phyloP scores from a whole-genome alignment of 2,113 vertebrate genomes.

The Nannospalax galili region DNA sequence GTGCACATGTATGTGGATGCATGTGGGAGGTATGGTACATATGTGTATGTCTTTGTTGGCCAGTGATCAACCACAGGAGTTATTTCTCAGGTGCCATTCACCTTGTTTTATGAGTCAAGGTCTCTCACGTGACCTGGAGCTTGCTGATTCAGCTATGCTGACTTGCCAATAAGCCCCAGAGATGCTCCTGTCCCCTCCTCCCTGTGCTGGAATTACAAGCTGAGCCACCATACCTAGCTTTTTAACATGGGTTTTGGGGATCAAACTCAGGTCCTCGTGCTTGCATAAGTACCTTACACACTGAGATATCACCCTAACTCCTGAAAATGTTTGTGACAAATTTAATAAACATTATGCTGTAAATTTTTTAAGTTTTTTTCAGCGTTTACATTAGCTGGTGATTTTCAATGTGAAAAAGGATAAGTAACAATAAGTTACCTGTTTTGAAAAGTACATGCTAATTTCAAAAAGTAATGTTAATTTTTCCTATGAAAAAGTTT shows the following conservation, averaged over 20 bases:
- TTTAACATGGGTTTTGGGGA: no score
- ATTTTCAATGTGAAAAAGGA: not conserved
- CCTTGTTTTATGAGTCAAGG: not conserved
- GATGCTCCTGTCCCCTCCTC: no score
- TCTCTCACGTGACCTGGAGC: no score
- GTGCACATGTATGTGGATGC: no score
- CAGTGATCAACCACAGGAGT: not conserved
- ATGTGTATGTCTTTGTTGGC: not conserved
- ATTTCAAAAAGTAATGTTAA: slow-evolving; percentile 1
- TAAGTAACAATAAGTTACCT: not conserved
- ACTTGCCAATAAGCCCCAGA: no score
- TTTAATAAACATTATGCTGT: not conserved
- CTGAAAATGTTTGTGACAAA: not conserved
- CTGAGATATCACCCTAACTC: no score
- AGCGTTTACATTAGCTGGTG: not conserved
- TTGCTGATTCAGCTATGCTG: no score
- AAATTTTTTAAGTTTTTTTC: not conserved
- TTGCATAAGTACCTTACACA: no score
- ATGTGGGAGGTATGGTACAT: not conserved
- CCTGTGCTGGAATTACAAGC: no score
- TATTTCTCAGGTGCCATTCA: not conserved
- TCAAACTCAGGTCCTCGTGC: no score
- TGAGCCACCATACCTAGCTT: no score
- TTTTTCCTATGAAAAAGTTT: not conserved
- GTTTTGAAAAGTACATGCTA: not conserved